Base-by-base conservation (phyloP, 2,797 vertebrate genomes). In the Chromis chromis region DNA sequence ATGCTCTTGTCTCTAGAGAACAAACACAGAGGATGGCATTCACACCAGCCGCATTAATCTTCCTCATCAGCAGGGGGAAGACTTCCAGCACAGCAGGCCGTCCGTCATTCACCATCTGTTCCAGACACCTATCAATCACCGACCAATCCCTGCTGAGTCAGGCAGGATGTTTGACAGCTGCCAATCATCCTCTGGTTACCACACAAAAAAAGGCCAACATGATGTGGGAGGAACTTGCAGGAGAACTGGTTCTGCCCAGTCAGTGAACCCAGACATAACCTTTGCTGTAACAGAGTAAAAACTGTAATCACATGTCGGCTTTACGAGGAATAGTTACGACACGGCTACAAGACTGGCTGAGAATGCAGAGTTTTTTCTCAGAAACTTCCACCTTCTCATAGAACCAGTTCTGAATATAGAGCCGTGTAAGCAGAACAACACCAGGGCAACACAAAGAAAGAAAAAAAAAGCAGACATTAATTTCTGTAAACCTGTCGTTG, bases 51-150 rank as follows among this genome's bases (percentile, higher is more conserved):
- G n/a, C 39, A 78, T 62, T 64, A 19, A 68, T 78, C 53, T 44
- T 53, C 65, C 66, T 72, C 68, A 67, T 72, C 81, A 72, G 78
- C 63, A 63, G 65, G 65, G 33, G 69, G 44, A 36, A 63, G 79
- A 46, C 27, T 25, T 28, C 74, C 58, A 13, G 64, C 79, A 60
- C 75, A 48, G 78, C 65, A 27, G 2, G 76, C 36, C 24, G 44
- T 65, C 76, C 73, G 83, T 84, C 88, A 81, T 42, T 89, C 83
- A 86, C 50, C 6, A 9, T 62, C 58, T 19, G 48, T 6, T n/a
- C 19, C 58, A 66, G 75, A 68, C 66, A 53, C 66, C 16, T 1
- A 50, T 78, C 84, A 86, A 54, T 83, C 68, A 66, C 22, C 12
- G 54, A 56, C 42, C n/a, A 58, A 59, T 76, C 61, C 58, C 80